These are phyloP conservation scores for Parapsyche elsis DNA, from an alignment of 1,140 invertebrate genomes.

Conservation along the genomic window DNA sequence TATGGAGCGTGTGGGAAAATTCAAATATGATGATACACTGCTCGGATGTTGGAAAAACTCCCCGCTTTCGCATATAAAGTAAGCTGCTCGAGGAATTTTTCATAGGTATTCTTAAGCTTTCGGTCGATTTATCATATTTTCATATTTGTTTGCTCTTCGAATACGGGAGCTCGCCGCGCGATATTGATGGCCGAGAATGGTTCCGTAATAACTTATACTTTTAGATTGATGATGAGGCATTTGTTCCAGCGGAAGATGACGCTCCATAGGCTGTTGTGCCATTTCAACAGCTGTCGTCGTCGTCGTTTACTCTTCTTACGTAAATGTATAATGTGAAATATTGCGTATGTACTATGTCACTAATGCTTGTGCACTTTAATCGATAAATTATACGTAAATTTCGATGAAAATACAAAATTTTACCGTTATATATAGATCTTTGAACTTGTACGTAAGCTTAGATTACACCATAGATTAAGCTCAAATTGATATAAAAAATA, in stretches of 20 bases:
- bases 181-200: conserved; percentile 32
- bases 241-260: conserved; percentile 6
- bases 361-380: not conserved
- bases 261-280: no score
- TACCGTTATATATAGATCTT: no score
- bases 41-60: not conserved
- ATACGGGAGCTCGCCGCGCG: not conserved
- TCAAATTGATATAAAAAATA: no score
- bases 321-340: not conserved
- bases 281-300: no score
- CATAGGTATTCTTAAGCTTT: not conserved
- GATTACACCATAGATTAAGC: no score
- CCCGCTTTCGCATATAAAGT: not conserved
- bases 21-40: no score
- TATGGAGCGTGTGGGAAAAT: not conserved
- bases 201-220: conserved; percentile 28
- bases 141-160: conserved; percentile 24
- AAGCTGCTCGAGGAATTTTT: not conserved
- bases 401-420: no score
- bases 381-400: not conserved
- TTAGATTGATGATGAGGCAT: conserved; percentile 23
- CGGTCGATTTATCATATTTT: conserved; percentile 24
- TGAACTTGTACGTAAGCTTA: no score
- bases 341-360: not conserved
- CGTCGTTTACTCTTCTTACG: not conserved